Base-by-base conservation (phyloP, 2,888 invertebrate species). In the Hyles lineata region DNA sequence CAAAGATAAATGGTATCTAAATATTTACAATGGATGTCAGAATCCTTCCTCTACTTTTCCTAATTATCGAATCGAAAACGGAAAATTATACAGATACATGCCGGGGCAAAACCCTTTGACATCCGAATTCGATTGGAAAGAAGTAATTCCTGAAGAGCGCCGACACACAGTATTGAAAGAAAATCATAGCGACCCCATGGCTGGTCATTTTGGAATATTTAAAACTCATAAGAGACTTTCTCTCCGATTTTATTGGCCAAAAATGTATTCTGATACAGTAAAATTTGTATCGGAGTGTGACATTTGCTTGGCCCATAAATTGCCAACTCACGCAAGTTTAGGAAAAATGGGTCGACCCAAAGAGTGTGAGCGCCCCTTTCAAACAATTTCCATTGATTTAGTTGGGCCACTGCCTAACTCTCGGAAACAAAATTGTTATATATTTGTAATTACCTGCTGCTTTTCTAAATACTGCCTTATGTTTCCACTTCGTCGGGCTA, bases 271-370 rank as follows among this genome's bases (percentile, higher is more conserved):
- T 0, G 80, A 80, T 63, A 77, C 79, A 0, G 74, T 72, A 2
- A 72, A 75, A 1, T 78, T 73, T 58, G 70, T 74, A 1, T 1
- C 71, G 3, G 21, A 21, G 3, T 80, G 79, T 71, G 74, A 74
- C n/a, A 73, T 8, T 0, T 79, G 78, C 71, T 35, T 35, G 8
- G 32, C 32, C 32, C 32, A 35, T 35, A 35, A 35, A 35, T 35
- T 35, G 32, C 32, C 32, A 35, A 35, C 32, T 35, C 32, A 73
- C 35, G 59, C 19, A 9, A 79, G 72, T 9, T 70, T 74, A 19
- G 82, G 79, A 1, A 69, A 63, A 73, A 81, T 80, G 80, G 80
- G 76, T 35, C 71, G 73, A 19, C 82, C 77, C 8, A 81, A 80
- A 67, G 43, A 74, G 0, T 82, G 76, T 69, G 77, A 29, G 29